phyloP scores from a whole-genome alignment of 1,140 invertebrate species.

The Danaus plexippus region DNA sequence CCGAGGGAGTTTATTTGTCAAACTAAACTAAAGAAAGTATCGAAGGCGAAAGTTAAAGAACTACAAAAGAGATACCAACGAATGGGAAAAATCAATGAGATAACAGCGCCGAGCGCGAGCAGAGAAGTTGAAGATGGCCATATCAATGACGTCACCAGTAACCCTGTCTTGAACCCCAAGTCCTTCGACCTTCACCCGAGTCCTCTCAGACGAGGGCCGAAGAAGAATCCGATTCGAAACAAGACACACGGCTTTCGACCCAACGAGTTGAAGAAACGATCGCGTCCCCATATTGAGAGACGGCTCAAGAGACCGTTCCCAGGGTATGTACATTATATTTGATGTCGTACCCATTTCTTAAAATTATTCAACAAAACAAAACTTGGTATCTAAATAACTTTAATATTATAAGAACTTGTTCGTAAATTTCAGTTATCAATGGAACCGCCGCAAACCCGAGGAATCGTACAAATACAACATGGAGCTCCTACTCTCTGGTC shows the following conservation, averaged over 20 bases:
- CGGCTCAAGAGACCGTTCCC: conserved; percentile 54
- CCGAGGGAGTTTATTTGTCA: conserved; percentile 79
- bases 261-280: conserved; percentile 43
- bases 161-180: conserved; percentile 47
- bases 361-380: too few species aligned
- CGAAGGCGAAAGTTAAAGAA: conserved; percentile 55
- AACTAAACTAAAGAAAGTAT: conserved; percentile 63
- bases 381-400: too few species aligned
- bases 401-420: too few species aligned
- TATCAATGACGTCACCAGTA: conserved; percentile 51
- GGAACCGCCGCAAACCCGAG: conserved; percentile 61
- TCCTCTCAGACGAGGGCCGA: conserved; percentile 23
- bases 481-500: conserved; percentile 54
- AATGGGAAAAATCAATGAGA: conserved; percentile 68
- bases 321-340: conserved; percentile 32
- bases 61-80: conserved; percentile 52
- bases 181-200: conserved; percentile 50
- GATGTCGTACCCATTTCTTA: too few species aligned
- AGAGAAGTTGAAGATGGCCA: conserved; percentile 49
- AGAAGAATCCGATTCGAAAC: conserved; percentile 24
- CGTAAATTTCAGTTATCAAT: conserved; percentile 48
- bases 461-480: conserved; percentile 60
- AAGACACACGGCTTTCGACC: conserved; percentile 33
- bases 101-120: conserved; percentile 55
- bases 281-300: conserved; percentile 34